Conservation (phyloP, 1,140 invertebrate genomes). For the Formica selysi region DNA sequence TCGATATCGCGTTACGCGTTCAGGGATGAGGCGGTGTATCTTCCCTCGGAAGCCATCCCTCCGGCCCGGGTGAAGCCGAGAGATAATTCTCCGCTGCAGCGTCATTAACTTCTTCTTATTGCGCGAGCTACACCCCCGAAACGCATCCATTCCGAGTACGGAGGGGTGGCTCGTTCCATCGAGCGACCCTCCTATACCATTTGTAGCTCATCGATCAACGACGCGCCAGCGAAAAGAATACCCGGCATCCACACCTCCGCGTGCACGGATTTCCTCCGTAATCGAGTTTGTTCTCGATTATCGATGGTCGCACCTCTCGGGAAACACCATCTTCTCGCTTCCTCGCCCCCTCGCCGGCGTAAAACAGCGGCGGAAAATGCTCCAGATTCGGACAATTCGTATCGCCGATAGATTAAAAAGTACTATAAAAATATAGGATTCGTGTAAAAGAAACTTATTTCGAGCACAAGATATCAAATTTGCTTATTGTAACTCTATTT, state of each 20-base stretch:
- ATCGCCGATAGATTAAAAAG: neutral
- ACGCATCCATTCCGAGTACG: slow-evolving; percentile 62
- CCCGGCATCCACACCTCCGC: slow-evolving; percentile 61
- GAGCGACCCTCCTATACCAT: slow-evolving; percentile 66
- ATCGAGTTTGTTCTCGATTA: slow-evolving; percentile 77
- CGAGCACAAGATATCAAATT: neutral
- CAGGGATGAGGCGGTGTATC: slow-evolving; percentile 15
- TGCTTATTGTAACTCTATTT: slow-evolving; percentile 2
- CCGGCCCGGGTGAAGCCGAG: slow-evolving; percentile 57
- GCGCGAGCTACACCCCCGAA: slow-evolving; percentile 71
- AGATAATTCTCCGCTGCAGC: slow-evolving; percentile 80
- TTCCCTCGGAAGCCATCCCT: slow-evolving; percentile 57
- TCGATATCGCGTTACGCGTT: slow-evolving; percentile 54
- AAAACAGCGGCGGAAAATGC: slow-evolving; percentile 15
- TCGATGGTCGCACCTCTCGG: slow-evolving; percentile 67
- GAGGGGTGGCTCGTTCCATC: slow-evolving; percentile 61
- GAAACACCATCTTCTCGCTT: slow-evolving; percentile 64
- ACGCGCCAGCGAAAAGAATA: slow-evolving; percentile 66
- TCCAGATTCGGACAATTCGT: neutral
- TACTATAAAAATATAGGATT: neutral
- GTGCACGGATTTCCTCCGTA: slow-evolving; percentile 75
- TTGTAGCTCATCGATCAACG: slow-evolving; percentile 78
- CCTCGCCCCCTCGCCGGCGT: neutral
- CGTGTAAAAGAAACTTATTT: neutral
- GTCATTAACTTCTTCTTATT: slow-evolving; percentile 82